Conservation (phyloP, 2,113 vertebrate species). For the Rhadina sibilatrix region DNA sequence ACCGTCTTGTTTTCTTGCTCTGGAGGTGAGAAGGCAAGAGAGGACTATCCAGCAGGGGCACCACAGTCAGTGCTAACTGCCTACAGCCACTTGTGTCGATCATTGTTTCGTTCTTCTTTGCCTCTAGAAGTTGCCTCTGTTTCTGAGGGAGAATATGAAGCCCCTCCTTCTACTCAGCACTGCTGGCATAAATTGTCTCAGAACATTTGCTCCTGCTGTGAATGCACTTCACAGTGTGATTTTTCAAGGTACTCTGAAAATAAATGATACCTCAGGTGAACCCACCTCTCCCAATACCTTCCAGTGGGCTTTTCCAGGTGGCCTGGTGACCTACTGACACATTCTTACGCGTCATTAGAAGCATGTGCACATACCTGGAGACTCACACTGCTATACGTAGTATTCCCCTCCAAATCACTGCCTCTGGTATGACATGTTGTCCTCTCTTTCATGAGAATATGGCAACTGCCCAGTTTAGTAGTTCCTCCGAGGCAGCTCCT, state of each 20-base stretch:
- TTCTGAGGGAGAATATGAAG: neutral
- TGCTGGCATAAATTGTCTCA: neutral
- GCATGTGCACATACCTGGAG: accelerated
- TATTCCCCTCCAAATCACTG: neutral
- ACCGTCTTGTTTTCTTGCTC: neutral
- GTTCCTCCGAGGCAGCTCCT: neutral
- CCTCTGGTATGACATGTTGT: neutral
- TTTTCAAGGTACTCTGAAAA: neutral
- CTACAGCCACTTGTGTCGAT: neutral
- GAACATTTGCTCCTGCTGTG: neutral
- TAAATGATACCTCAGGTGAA: neutral
- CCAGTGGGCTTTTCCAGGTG: neutral
- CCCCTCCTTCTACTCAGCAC: neutral
- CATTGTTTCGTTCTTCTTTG: neutral
- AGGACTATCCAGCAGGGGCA: neutral
- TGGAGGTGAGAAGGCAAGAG: neutral
- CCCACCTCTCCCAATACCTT: neutral
- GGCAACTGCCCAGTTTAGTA: neutral
- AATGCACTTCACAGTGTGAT: neutral
- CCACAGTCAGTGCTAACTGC: neutral
- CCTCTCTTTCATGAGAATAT: neutral
- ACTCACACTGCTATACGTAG: neutral
- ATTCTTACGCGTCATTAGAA: neutral
- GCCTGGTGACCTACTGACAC: neutral
- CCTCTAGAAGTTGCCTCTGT: neutral